These are phyloP conservation scores for Pitangus sulphuratus DNA, from an alignment of 2,797 vertebrate genomes.

Conservation along the genomic window DNA sequence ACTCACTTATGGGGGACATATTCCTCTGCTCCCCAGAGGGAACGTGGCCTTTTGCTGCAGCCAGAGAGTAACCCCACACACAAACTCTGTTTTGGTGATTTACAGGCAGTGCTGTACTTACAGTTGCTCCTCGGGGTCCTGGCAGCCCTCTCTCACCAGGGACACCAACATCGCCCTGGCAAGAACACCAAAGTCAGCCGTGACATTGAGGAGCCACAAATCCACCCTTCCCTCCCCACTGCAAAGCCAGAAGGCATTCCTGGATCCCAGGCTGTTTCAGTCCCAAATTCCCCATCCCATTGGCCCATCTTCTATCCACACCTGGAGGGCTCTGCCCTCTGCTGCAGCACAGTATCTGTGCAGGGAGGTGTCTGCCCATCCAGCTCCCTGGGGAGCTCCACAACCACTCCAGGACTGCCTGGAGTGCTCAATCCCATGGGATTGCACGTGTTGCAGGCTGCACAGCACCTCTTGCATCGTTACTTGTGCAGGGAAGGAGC, in stretches of 20 bases:
- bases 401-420: neutral
- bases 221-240: neutral
- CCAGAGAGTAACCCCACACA: neutral
- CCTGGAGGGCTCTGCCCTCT: neutral
- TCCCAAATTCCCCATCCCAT: neutral
- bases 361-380: neutral
- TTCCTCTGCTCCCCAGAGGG: neutral
- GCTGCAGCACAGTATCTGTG: fast-evolving
- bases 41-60: neutral
- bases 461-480: fast-evolving
- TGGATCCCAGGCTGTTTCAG: neutral
- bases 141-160: conserved; percentile 90
- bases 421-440: fast-evolving
- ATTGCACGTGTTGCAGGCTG: fast-evolving
- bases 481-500: neutral
- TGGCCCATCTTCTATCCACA: neutral
- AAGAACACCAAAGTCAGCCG: neutral
- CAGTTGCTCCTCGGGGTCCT: conserved; percentile 90
- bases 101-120: conserved; percentile 77
- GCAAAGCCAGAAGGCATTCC: neutral
- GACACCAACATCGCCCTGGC: conserved; percentile 88
- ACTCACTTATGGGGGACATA: neutral
- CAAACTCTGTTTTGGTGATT: fast-evolving
- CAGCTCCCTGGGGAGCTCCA: neutral
- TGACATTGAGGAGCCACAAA: neutral